Evolutionary conservation across 2,888 invertebrate genomes (phyloP).

Genomic region (Leptopilina drosophilae): DNA sequence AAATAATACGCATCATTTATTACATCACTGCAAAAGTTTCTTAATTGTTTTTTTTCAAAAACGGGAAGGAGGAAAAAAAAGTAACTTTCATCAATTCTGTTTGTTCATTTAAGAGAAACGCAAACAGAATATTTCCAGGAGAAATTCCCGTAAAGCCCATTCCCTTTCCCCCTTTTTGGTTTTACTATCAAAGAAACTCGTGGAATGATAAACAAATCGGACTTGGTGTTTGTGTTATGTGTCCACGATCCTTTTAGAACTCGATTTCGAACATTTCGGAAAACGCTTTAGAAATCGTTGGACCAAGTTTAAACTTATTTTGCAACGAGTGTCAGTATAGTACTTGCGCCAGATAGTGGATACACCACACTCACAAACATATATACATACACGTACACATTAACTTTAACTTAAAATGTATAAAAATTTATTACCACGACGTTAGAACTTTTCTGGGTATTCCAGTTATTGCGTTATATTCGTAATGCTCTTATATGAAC

Average conservation of each 20-base stretch:
- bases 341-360: not conserved
- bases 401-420: slow-evolving; percentile 32
- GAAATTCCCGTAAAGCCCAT: not conserved
- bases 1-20: too few species aligned
- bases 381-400: not conserved
- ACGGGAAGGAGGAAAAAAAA: not conserved
- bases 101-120: not conserved
- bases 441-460: slow-evolving; percentile 36
- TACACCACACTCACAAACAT: not conserved
- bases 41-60: not conserved
- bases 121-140: not conserved
- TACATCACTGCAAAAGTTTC: too few species aligned
- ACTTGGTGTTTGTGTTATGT: slow-evolving; percentile 20
- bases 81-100: not conserved
- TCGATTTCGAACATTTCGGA: slow-evolving; percentile 22
- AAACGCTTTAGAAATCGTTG: not conserved
- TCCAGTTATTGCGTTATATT: slow-evolving; percentile 35
- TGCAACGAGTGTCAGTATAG: slow-evolving; percentile 1
- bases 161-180: not conserved
- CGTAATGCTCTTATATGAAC: slow-evolving; percentile 25
- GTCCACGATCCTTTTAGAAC: slow-evolving; percentile 30
- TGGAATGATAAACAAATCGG: slow-evolving; percentile 25
- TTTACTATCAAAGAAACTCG: slow-evolving; percentile 17
- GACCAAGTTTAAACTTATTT: slow-evolving; percentile 32
- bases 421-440: slow-evolving; percentile 38